A percentile compares a stretch with the other conserved stretches of the same genome.
Conservation (phyloP, 2,113 vertebrate species). For the Progne subis region DNA sequence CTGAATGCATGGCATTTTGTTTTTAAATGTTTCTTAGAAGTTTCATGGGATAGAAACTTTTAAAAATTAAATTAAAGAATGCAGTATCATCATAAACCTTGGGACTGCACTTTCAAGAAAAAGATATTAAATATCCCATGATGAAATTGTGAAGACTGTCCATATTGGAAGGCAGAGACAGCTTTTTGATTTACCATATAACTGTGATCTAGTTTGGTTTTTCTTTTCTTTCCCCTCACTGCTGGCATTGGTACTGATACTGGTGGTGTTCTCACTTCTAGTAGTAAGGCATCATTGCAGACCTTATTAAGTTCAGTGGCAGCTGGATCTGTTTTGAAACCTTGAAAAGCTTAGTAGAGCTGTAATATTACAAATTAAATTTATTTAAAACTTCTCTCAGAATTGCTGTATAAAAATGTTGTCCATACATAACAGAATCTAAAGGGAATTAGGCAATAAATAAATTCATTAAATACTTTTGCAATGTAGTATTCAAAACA, state of each 20-base stretch:
- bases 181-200: neutral
- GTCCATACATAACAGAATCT: neutral
- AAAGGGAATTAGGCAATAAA: slow-evolving; percentile 36
- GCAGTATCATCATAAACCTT: neutral
- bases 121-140: neutral
- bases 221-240: neutral
- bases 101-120: neutral
- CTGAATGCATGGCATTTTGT: neutral
- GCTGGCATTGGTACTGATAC: neutral
- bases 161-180: neutral
- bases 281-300: neutral
- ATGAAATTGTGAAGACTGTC: neutral
- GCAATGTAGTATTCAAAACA: neutral
- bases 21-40: neutral
- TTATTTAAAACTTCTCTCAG: neutral
- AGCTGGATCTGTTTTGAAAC: neutral
- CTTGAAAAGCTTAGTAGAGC: neutral
- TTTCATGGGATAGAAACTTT: neutral
- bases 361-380: neutral
- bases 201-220: neutral
- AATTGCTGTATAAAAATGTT: neutral
- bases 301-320: neutral
- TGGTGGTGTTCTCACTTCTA: neutral
- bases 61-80: neutral
- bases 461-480: slow-evolving; percentile 20